phyloP scores from a whole-genome alignment of 1,140 invertebrate genomes.

The Probaryconus sp. region DNA sequence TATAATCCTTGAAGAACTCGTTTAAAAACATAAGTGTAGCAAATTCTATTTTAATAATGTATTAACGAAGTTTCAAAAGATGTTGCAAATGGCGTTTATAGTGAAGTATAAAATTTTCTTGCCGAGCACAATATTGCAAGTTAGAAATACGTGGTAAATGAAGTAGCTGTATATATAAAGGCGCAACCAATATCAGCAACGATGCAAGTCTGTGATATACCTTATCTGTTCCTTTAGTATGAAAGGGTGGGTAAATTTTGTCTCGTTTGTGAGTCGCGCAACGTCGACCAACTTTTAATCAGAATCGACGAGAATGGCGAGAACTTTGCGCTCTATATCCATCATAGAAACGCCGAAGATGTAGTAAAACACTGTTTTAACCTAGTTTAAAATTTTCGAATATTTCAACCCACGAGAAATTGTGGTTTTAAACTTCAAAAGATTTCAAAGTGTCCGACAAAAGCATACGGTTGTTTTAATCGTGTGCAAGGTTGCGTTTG shows the following conservation, averaged over 20 bases:
- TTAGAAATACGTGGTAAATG: constrained; percentile 39
- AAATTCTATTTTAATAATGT: constrained; percentile 30
- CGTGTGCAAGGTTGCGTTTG: not conserved
- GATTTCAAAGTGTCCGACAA: constrained; percentile 3
- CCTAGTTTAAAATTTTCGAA: constrained; percentile 52
- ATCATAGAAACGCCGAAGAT: constrained; percentile 54
- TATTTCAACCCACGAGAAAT: constrained; percentile 29
- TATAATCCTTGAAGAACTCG: too few relatives aligned
- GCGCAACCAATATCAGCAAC: constrained; percentile 50
- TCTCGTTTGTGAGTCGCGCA: constrained; percentile 45
- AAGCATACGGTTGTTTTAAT: not conserved
- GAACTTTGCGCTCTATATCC: constrained; percentile 56
- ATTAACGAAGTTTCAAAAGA: constrained; percentile 9
- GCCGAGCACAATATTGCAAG: constrained; percentile 34
- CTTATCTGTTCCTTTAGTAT: constrained; percentile 55
- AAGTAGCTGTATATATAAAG: constrained; percentile 36
- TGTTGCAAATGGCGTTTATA: constrained; percentile 8
- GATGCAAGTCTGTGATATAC: constrained; percentile 41
- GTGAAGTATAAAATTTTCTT: constrained; percentile 28
- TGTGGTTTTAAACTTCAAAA: constrained; percentile 18
- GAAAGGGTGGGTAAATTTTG: constrained; percentile 55
- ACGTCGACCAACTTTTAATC: constrained; percentile 61
- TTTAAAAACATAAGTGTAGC: constrained; percentile 8
- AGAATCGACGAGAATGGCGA: constrained; percentile 53
- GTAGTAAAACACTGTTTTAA: constrained; percentile 50